A percentile compares a stretch with the other conserved stretches of the same genome.
Evolutionary conservation across 2,797 vertebrate species (phyloP).

Genomic region (Alcedo quadribrachys): DNA sequence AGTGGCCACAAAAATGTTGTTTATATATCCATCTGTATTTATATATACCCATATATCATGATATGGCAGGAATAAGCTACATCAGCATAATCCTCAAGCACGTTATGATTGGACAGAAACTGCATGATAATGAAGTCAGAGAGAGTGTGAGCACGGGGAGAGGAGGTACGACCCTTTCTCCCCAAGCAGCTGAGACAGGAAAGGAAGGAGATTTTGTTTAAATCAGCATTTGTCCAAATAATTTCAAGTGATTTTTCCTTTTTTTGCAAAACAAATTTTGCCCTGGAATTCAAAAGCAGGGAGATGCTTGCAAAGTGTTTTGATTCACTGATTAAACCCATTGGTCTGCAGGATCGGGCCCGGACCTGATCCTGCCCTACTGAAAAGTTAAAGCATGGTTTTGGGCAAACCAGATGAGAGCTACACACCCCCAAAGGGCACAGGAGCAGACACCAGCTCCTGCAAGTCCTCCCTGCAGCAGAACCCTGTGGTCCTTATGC

Average conservation of each 20-base stretch:
- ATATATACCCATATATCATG: not conserved
- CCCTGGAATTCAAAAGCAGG: not conserved
- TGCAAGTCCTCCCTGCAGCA: not conserved
- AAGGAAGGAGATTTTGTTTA: not conserved
- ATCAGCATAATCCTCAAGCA: conserved; percentile 12
- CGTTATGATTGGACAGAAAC: not conserved
- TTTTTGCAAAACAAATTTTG: not conserved
- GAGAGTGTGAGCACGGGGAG: not conserved
- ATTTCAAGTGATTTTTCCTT: not conserved
- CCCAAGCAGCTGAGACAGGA: not conserved
- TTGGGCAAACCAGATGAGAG: not conserved
- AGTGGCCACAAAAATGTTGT: not conserved
- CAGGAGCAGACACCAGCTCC: not conserved
- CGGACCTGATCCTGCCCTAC: not conserved
- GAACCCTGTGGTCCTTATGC: not conserved
- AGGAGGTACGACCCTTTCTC: not conserved
- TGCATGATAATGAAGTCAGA: not conserved
- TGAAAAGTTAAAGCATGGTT: not conserved
- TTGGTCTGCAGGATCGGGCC: not conserved
- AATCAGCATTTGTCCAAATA: not conserved
- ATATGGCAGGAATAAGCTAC: not conserved
- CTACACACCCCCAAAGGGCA: fast-evolving
- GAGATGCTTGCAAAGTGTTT: not conserved
- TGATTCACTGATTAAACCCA: not conserved
- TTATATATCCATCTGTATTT: not conserved